Base-by-base conservation (phyloP, 2,113 vertebrate species). In the Salvelinus fontinalis region DNA sequence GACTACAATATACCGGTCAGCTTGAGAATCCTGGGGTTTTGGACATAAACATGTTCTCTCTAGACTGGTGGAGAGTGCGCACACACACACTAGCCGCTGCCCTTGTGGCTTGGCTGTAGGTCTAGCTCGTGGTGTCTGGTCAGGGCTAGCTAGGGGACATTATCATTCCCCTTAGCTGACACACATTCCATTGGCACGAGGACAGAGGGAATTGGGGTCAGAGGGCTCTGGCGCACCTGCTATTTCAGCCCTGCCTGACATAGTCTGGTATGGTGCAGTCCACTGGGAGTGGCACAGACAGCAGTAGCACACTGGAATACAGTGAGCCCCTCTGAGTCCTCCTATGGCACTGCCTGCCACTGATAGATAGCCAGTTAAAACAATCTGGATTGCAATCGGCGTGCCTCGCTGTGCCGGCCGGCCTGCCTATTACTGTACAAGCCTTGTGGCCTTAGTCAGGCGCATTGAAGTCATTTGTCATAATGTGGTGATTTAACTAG, bases 141-240 rank as follows among this genome's bases (percentile, higher is more conserved):
- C 60, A 34, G 71, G 20, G 59, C 22, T 22, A 75, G 44, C 74
- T 75, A 81, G 22, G n/a, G 67, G 57, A 77, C 69, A 71, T 73
- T 82, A 83, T 84, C 70, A 80, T 74, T 83, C 77, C 73, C 71
- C 75, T 75, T 84, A 74, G 29, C 78, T 85, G 79, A 78, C 75
- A 84, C 83, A 80, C 67, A 71, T 81, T 86, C 44, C 39, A 60
- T 74, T 87, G 86, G 81, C 83, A 54, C 62, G 14, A 75, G 78
- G 74, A 86, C 83, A 83, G 84, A 78, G 79, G 26, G 77, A 85
- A 84, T 88, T 85, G 80, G 86, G 89, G 81, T 90, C 86, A 84
- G 22, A 70, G 81, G 77, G 31, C 81, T 68, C 67, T 65, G 48
- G 73, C 85, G 83, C 82, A 82, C 82, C 83, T 88, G 84, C 74